Evolutionary conservation across 2,113 vertebrate genomes (phyloP).

Genomic region (Leiothrix lutea): DNA sequence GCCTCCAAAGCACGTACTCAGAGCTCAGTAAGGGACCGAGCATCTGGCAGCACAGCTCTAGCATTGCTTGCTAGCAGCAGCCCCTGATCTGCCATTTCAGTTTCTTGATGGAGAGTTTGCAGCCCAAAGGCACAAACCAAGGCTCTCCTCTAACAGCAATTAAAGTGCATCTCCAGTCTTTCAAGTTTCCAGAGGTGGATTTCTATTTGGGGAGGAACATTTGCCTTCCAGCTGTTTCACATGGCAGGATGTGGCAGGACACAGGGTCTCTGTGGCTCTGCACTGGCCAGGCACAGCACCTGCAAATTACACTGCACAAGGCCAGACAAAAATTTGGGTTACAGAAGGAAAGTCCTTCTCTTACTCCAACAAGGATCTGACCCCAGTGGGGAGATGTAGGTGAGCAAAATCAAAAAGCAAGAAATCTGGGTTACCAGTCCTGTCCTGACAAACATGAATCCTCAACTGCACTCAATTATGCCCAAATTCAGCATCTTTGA

Average conservation of each 20-base stretch:
- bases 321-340: neutral
- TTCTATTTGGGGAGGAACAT: neutral
- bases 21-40: neutral
- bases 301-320: neutral
- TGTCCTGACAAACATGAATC: neutral
- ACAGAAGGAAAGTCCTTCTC: neutral
- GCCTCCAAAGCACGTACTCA: neutral
- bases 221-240: neutral
- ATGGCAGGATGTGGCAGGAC: neutral
- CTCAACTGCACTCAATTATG: neutral
- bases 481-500: neutral
- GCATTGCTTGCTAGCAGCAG: neutral
- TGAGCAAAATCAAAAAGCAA: neutral
- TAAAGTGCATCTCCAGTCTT: neutral
- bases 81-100: neutral
- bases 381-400: neutral
- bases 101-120: neutral
- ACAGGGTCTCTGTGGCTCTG: neutral
- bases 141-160: slow-evolving; percentile 4
- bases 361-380: neutral
- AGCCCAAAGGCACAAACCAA: slow-evolving; percentile 14
- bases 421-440: neutral
- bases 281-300: neutral
- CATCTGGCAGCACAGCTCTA: neutral
- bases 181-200: neutral